Evolutionary conservation across 64 coral and sea anemone genomes (phyloP).

Genomic region (Porites australiensis): DNA sequence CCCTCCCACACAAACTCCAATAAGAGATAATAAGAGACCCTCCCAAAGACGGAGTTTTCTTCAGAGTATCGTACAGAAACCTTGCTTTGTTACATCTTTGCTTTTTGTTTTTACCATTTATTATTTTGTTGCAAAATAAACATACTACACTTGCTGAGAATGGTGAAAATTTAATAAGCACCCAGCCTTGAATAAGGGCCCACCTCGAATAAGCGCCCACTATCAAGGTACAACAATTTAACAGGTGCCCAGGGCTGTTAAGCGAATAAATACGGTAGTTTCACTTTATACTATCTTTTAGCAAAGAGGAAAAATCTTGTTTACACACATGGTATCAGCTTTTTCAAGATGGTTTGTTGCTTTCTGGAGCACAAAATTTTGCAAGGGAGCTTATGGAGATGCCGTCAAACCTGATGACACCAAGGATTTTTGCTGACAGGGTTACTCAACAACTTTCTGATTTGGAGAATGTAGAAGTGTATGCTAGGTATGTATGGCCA

Average conservation of each 20-base stretch:
- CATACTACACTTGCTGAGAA: too few relatives aligned
- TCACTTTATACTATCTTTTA: background rate
- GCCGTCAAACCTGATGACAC: conserved; percentile 91
- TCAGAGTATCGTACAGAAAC: too few relatives aligned
- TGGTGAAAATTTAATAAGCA: too few relatives aligned
- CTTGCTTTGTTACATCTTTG: too few relatives aligned
- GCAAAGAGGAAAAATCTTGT: background rate
- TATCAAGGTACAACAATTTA: too few relatives aligned
- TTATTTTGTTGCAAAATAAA: too few relatives aligned
- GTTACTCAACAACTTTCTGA: conserved; percentile 56
- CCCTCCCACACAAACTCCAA: too few relatives aligned
- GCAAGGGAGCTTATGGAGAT: conserved; percentile 93
- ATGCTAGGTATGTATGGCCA: conserved; percentile 54
- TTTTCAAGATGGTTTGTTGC: conserved; percentile 79
- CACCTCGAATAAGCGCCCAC: too few relatives aligned
- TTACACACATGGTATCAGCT: background rate
- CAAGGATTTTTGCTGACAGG: conserved; percentile 87
- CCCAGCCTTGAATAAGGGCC: too few relatives aligned
- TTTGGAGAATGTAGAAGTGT: conserved; percentile 67
- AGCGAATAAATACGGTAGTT: background rate
- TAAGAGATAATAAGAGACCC: too few relatives aligned
- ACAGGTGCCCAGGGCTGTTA: background rate
- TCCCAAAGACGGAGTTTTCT: too few relatives aligned
- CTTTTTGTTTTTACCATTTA: too few relatives aligned
- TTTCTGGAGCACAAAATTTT: conserved; percentile 89